Evolutionary conservation across 2,888 invertebrate species (phyloP).

Genomic region (Limnephilus rhombicus): DNA sequence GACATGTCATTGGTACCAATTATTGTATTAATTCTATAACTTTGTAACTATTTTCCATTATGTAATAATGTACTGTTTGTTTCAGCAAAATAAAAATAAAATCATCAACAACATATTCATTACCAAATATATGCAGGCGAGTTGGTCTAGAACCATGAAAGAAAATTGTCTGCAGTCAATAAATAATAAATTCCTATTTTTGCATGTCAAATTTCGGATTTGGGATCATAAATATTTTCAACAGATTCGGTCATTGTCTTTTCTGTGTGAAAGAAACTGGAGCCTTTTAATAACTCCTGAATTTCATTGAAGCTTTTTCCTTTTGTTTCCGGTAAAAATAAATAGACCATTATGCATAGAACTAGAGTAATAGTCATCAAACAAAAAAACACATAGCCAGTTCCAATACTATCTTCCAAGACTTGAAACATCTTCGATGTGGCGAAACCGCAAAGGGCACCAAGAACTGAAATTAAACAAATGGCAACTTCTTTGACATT

Average conservation of each 20-base stretch:
- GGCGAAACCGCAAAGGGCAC: constrained; percentile 74
- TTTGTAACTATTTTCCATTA: too few species aligned
- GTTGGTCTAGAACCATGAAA: neutral
- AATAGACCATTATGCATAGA: constrained; percentile 74
- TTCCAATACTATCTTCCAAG: constrained; percentile 73
- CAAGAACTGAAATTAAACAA: constrained; percentile 73
- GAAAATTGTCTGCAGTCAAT: neutral
- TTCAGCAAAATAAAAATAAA: too few species aligned
- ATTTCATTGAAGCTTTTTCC: constrained; percentile 78
- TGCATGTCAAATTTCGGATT: neutral
- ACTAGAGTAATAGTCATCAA: constrained; percentile 73
- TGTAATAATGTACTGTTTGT: too few species aligned
- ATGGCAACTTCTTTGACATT: constrained; percentile 78
- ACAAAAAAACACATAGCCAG: constrained; percentile 75
- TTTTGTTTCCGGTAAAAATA: constrained; percentile 78
- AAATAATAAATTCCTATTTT: neutral
- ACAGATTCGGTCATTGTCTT: neutral
- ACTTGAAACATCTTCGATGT: constrained; percentile 76
- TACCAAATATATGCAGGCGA: too few species aligned
- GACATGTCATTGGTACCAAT: too few species aligned
- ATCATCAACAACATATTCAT: too few species aligned
- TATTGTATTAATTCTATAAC: too few species aligned
- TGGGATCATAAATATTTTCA: constrained; percentile 40
- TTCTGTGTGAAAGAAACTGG: neutral
- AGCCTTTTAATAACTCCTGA: constrained; percentile 75